A percentile compares a stretch with the other conserved stretches of the same genome.
phyloP scores from a whole-genome alignment of 2,888 invertebrate genomes.

The Temnothorax ravouxi region DNA sequence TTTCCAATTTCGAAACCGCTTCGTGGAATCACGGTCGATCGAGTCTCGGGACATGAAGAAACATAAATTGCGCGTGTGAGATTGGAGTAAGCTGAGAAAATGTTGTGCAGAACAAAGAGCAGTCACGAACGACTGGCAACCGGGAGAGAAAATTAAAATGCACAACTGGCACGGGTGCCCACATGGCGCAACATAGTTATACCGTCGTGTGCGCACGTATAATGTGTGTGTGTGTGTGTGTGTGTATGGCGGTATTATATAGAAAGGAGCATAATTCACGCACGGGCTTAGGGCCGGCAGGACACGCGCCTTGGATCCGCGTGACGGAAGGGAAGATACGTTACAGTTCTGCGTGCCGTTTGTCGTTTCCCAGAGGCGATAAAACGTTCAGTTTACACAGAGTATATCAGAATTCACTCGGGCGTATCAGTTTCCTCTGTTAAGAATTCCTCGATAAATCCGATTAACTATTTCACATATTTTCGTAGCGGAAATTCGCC shows the following conservation, averaged over 20 bases:
- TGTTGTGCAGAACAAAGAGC: constrained; percentile 33
- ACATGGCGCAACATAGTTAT: constrained; percentile 44
- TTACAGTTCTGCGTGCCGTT: background rate
- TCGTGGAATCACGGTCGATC: constrained; percentile 3
- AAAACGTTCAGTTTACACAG: constrained; percentile 20
- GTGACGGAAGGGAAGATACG: background rate
- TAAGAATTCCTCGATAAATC: constrained; percentile 12
- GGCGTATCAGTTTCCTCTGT: background rate
- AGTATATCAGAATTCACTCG: background rate
- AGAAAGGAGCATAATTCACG: constrained; percentile 19
- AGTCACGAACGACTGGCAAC: constrained; percentile 34
- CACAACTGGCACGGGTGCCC: constrained; percentile 36
- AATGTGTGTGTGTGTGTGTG: too few relatives aligned
- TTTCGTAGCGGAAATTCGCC: background rate
- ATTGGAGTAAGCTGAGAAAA: constrained; percentile 15
- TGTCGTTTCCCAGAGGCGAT: background rate
- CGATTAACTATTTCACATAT: background rate
- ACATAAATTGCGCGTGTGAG: constrained; percentile 20
- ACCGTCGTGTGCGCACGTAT: background rate
- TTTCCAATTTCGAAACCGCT: background rate
- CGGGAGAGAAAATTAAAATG: constrained; percentile 43
- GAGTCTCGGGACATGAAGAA: constrained; percentile 10
- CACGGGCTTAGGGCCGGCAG: background rate
- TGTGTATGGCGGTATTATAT: background rate
- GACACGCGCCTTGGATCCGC: constrained; percentile 8